Base-by-base conservation (phyloP, 2,113 vertebrate species). In the Odontesthes bonariensis region DNA sequence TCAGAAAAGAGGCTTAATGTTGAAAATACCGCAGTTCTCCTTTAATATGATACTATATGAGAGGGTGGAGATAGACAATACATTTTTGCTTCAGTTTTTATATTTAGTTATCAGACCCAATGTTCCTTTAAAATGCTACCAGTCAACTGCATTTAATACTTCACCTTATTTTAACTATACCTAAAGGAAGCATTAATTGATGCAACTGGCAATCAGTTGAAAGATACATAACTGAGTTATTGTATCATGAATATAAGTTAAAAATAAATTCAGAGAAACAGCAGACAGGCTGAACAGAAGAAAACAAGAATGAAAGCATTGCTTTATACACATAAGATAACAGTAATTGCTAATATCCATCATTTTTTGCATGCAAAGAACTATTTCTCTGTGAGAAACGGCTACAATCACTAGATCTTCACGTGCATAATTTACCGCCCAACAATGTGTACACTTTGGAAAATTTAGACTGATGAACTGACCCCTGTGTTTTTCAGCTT, bases 401-500 rank as follows among this genome's bases (percentile, higher is more conserved):
- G 4, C 10, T 22, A 19, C 0, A 10, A 16, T 31, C 23, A 17
- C 17, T 53, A 46, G 19, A 44, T 60, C 0, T 20, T 35, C 13
- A 12, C 42, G 46, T 54, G 12, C 53, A 3, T 44, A 0, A 13
- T 53, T 66, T 67, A 5, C 44, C 12, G 40, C 56, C 1, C 16
- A 5, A 16, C 2, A 17, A 53, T 55, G 71, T 49, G 56, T 57
- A 55, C 0, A 27, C 19, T 59, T 55, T 38, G 23, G 38, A 47
- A 62, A 56, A 66, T 40, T 11, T n/a, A 7, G 40, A 58, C 23
- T 61, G 33, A 79, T 57, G 11, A 55, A 44, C 47, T 60, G 61
- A 33, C 31, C 53, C 11, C 19, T 49, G 33, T 70, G 56, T 71
- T 14, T 51, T 70, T 65, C 73, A 92, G 90, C 89, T 62, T 89